Conservation (phyloP, 2,888 invertebrate genomes). For the Chloroclysta siterata region DNA sequence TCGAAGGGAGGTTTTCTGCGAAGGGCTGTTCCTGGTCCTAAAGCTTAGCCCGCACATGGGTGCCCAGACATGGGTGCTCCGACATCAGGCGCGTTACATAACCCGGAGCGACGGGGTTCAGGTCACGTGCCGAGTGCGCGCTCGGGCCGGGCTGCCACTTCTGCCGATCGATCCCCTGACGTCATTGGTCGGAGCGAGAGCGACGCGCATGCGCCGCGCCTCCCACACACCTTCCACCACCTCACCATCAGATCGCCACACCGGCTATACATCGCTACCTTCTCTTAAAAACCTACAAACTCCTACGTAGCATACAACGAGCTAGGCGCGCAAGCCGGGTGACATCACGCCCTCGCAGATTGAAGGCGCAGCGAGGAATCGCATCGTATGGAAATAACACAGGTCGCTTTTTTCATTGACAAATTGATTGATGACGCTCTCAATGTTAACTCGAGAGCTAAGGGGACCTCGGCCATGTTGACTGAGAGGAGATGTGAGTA, state of each 20-base stretch:
- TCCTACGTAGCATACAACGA: conserved; percentile 14
- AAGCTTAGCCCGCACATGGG: conserved; percentile 97
- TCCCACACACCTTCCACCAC: conserved; percentile 14
- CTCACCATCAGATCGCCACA: conserved; percentile 28
- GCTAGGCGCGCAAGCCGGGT: conserved; percentile 21
- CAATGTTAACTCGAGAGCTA: conserved; percentile 9
- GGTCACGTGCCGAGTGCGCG: conserved; percentile 62
- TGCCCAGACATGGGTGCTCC: conserved; percentile 49
- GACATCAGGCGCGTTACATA: conserved; percentile 74
- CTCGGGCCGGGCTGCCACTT: conserved; percentile 43
- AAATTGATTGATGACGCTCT: conserved; percentile 67
- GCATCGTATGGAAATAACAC: conserved; percentile 19
- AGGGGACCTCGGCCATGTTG: conserved; percentile 13
- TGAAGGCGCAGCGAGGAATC: conserved; percentile 12
- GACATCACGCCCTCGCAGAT: conserved; percentile 6
- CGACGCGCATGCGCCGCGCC: conserved; percentile 56
- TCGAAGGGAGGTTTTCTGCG: conserved; percentile 97
- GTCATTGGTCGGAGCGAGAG: conserved; percentile 63
- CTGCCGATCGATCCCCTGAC: conserved; percentile 74
- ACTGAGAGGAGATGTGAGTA: conserved; percentile 1
- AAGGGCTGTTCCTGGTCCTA: conserved; percentile 98
- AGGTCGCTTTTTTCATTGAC: conserved; percentile 63
- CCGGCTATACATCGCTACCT: conserved; percentile 43
- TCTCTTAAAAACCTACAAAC: not conserved
- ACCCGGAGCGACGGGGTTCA: conserved; percentile 53